Base-by-base conservation (phyloP, 2,797 vertebrate species). In the Pseudochaenichthys georgianus region DNA sequence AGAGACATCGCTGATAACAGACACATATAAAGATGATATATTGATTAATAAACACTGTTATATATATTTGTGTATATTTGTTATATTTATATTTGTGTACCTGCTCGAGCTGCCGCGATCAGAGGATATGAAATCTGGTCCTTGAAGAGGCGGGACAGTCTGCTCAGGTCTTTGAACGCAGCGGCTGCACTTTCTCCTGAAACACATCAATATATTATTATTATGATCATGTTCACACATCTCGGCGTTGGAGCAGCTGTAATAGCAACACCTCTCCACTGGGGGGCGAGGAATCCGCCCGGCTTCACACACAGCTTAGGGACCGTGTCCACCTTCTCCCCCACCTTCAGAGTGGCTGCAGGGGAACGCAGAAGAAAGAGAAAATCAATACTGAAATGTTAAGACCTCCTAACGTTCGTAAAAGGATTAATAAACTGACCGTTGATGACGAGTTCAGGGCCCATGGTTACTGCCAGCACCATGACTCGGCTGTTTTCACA, bases 81-180 rank as follows among this genome's bases (percentile, higher is more conserved):
- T n/a, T n/a, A n/a, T n/a, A n/a, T n/a, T n/a, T n/a, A n/a, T n/a
- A n/a, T n/a, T n/a, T n/a, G n/a, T n/a, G 34, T 64, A 97, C 98
- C 97, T 95, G 97, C 96, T 89, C 98, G 95, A 62, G 97, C 95
- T 43, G 96, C 92, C 50, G 97, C 96, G 65, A 99, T 95, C 75
- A 99, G 94, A 46, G 97, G 97, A 59, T 98, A 98, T 3, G 96
- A 96, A 86, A 99, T 84, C 87, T 98, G 96, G 89, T 99, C 98
- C 90, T 98, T 99, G 91, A 98, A 97, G 67, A 96, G 84, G 9
- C 96, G 94, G 0, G 97, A 99, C 57, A 99, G 91, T 87, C 96
- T 98, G 78, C 89, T 94, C 75, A 99, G 94, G 43, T 97, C 94
- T 92, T 86, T 97, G 89, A 96, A 99, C 17, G 95, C 90, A 0